A percentile compares a stretch with the other conserved stretches of the same genome.
phyloP scores from a whole-genome alignment of 2,113 vertebrate species.

The Pedionomus torquatus region DNA sequence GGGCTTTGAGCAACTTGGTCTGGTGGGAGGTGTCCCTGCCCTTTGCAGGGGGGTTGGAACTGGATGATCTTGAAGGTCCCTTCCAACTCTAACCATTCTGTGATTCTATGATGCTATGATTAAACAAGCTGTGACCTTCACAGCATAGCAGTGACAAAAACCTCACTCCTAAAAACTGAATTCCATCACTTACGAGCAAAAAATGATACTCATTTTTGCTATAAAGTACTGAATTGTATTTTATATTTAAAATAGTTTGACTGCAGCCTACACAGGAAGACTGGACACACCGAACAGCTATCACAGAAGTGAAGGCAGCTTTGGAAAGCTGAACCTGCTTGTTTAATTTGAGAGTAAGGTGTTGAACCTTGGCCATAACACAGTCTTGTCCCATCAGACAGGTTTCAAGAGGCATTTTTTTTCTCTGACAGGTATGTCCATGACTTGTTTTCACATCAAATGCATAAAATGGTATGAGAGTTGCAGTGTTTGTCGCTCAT shows the following conservation, averaged over 20 bases:
- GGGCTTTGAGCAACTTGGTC: too few relatives aligned
- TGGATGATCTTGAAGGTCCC: too few relatives aligned
- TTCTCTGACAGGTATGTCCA: not conserved
- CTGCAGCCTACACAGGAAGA: not conserved
- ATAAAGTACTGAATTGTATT: not conserved
- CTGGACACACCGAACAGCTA: not conserved
- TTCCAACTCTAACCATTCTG: too few relatives aligned
- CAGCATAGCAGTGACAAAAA: not conserved
- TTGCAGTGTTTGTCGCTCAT: fast-evolving
- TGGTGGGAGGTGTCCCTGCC: too few relatives aligned
- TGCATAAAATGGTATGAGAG: not conserved
- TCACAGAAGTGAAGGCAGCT: not conserved
- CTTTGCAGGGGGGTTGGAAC: too few relatives aligned
- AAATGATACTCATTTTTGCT: not conserved
- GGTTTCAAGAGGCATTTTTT: not conserved
- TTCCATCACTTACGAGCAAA: not conserved
- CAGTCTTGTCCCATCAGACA: not conserved
- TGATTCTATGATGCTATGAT: too few relatives aligned
- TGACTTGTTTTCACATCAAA: not conserved
- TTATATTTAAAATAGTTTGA: not conserved
- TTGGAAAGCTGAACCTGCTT: not conserved
- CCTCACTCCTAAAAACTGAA: not conserved
- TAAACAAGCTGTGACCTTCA: not conserved
- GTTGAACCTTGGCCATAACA: not conserved
- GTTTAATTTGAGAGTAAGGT: not conserved